Evolutionary conservation across 2,113 vertebrate genomes (phyloP).

Genomic region (Chrysemys picta): DNA sequence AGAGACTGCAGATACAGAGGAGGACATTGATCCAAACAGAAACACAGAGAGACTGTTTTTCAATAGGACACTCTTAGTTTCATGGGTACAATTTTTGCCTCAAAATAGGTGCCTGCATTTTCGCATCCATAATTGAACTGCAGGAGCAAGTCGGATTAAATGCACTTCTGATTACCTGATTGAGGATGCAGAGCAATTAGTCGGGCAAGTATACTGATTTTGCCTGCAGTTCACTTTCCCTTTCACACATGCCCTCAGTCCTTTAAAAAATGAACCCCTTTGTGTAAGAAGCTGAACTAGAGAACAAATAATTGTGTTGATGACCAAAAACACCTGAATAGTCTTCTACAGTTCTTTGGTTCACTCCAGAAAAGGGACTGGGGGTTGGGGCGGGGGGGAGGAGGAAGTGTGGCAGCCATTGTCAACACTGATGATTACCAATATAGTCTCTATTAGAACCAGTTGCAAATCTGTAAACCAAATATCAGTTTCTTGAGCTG

Average conservation of each 20-base stretch:
- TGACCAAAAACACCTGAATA: background rate
- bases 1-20: slow-evolving; percentile 7
- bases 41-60: background rate
- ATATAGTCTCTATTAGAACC: background rate
- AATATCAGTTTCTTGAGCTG: background rate
- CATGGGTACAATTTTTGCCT: background rate
- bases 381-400: no score
- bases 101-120: background rate
- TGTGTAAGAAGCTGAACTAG: background rate
- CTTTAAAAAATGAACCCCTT: background rate
- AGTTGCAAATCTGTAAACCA: background rate
- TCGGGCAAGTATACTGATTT: background rate
- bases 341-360: background rate
- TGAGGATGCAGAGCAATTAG: background rate
- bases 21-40: background rate
- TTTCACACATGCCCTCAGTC: background rate
- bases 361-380: background rate
- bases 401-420: background rate
- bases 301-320: background rate
- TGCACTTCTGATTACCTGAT: background rate
- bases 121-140: background rate
- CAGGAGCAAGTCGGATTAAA: background rate
- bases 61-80: background rate
- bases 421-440: background rate
- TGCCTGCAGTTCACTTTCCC: background rate